Conservation (phyloP, 2,113 vertebrate genomes). For the Chionis minor region DNA sequence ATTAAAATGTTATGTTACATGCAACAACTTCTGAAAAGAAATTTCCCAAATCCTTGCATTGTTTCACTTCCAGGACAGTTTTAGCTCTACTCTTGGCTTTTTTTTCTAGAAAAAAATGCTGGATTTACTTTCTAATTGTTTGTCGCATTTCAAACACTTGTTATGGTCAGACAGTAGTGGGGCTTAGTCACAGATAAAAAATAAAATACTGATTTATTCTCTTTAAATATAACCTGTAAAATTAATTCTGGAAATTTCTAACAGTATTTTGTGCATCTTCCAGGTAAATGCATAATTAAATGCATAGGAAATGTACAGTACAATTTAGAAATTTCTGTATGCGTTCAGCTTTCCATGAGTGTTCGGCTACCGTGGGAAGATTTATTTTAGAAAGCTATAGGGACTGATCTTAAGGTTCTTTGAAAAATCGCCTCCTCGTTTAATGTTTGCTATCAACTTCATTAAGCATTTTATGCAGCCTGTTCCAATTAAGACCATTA, state of each 20-base stretch:
- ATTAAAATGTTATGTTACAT: background rate
- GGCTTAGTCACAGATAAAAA: background rate
- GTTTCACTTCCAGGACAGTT: background rate
- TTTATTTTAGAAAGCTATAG: background rate
- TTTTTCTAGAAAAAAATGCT: background rate
- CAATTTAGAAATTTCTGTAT: background rate
- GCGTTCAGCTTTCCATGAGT: background rate
- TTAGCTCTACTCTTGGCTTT: background rate
- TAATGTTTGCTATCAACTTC: background rate
- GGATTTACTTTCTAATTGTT: background rate
- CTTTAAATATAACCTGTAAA: background rate
- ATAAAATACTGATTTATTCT: background rate
- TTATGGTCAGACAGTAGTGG: background rate
- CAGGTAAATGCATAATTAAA: background rate
- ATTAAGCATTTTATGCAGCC: background rate
- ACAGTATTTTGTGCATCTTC: background rate
- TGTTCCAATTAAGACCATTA: slow-evolving; percentile 28
- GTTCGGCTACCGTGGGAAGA: background rate
- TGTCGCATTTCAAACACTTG: background rate
- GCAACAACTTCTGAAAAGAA: background rate
- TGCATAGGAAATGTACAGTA: background rate
- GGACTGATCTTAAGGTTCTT: background rate
- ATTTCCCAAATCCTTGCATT: background rate
- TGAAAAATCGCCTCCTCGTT: background rate
- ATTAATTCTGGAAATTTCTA: background rate